Percentiles rank a stretch among this genome's conserved stretches.
phyloP scores from a whole-genome alignment of 2,888 invertebrate genomes.

The Hemistola chrysoprasaria region DNA sequence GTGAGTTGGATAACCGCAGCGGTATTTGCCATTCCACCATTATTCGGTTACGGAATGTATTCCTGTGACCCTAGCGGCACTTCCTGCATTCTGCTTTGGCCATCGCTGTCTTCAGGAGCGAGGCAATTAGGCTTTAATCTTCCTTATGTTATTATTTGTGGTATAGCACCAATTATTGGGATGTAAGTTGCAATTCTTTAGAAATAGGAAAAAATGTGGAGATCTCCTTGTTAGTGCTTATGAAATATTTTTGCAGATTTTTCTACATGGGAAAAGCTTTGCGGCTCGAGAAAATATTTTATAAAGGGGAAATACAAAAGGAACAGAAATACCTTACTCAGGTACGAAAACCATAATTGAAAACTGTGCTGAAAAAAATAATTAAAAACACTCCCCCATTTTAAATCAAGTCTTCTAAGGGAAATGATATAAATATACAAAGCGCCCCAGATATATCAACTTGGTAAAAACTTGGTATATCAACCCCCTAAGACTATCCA shows the following conservation, averaged over 20 bases:
- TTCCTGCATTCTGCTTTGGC: constrained; percentile 73
- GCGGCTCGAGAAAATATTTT: constrained; percentile 68
- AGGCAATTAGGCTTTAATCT: constrained; percentile 69
- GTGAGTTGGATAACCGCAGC: constrained; percentile 66
- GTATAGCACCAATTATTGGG: constrained; percentile 63
- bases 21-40: constrained; percentile 70
- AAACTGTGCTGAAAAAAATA: no score
- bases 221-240: neutral
- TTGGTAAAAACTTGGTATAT: no score
- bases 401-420: no score
- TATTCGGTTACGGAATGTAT: constrained; percentile 75
- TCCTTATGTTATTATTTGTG: constrained; percentile 67
- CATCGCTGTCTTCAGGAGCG: constrained; percentile 50
- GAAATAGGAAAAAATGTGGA: neutral
- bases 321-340: constrained; percentile 71
- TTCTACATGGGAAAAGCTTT: constrained; percentile 73
- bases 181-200: constrained; percentile 58
- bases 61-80: constrained; percentile 77
- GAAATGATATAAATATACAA: no score
- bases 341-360: constrained; percentile 41
- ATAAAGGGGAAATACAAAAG: constrained; percentile 64
- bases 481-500: no score
- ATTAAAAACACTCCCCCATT: no score
- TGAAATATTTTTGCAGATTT: constrained; percentile 51
- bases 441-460: no score